Percentiles rank a stretch among this genome's conserved stretches.
Evolutionary conservation across 2,113 vertebrate species (phyloP).

Genomic region (human): GRCh38 chr12:22449501-22450000

Average conservation of each 20-base stretch:
- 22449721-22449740: neutral
- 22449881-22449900: constrained; percentile 95
- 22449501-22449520: constrained; percentile 46
- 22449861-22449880: constrained; percentile 98
- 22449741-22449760: constrained; percentile 56
- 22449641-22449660: constrained; percentile 25
- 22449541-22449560: neutral
- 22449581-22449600: neutral
- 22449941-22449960: neutral
- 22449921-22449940: neutral
- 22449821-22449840: constrained; percentile 89
- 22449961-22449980: neutral
- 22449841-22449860: constrained; percentile 93
- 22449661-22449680: constrained; percentile 56
- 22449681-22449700: neutral
- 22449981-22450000: neutral
- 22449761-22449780: constrained; percentile 89
- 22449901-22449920: neutral
- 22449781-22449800: constrained; percentile 80
- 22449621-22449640: constrained; percentile 20
- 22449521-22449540: neutral
- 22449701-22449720: constrained; percentile 73
- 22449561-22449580: neutral
- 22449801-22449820: constrained; percentile 70
- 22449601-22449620: constrained; percentile 42